Evolutionary conservation across 2,113 vertebrate genomes (phyloP).

Genomic region (Catagonus wagneri): DNA sequence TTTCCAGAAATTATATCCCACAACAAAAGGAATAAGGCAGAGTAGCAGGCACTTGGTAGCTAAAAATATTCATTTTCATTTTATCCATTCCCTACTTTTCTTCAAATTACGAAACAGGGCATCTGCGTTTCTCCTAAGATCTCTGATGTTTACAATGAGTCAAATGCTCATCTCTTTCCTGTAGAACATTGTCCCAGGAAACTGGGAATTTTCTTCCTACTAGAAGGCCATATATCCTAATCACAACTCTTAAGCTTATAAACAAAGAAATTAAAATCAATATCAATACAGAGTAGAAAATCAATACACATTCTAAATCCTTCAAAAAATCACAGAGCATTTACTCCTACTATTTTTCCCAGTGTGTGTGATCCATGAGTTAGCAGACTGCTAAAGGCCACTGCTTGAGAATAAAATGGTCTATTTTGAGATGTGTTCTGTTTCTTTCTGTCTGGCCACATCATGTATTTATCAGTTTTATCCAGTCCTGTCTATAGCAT

Average conservation of each 20-base stretch:
- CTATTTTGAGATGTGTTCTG: background rate
- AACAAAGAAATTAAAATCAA: background rate
- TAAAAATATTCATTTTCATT: background rate
- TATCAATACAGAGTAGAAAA: background rate
- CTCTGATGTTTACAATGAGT: background rate
- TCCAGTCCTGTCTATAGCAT: background rate
- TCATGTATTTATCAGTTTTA: background rate
- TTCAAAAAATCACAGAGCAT: background rate
- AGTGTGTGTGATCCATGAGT: too few relatives aligned
- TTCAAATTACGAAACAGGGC: background rate
- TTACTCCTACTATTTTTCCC: background rate
- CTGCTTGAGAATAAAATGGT: background rate
- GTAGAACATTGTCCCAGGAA: background rate
- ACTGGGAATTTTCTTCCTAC: background rate
- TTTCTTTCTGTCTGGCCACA: background rate
- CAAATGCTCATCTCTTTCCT: background rate
- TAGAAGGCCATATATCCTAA: background rate
- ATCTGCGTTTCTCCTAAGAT: background rate
- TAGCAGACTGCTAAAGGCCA: background rate
- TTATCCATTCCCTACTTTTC: background rate
- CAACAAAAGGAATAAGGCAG: background rate
- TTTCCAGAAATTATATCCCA: background rate
- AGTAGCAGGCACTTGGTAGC: background rate
- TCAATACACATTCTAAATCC: background rate
- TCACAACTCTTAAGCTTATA: background rate